phyloP scores from a whole-genome alignment of 2,888 invertebrate species.

The Agrilus cyanescens region DNA sequence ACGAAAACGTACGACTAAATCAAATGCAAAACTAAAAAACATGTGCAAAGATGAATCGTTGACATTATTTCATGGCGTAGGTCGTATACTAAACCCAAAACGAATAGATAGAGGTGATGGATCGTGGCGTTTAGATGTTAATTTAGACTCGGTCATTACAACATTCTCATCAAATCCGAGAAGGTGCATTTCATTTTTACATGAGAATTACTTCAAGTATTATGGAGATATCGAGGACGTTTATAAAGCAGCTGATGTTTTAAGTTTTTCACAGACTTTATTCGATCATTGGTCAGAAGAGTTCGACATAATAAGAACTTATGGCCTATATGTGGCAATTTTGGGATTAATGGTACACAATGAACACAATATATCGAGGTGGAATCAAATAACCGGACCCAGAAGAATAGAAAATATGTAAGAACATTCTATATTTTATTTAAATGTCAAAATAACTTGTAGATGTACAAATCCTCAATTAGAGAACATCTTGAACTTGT shows the following conservation, averaged over 20 bases:
- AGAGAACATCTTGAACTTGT: too few relatives aligned
- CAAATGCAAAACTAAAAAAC: slow-evolving; percentile 26
- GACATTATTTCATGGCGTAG: slow-evolving; percentile 63
- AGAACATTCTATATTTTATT: slow-evolving; percentile 6
- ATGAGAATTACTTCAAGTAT: slow-evolving; percentile 62
- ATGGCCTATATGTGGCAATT: slow-evolving; percentile 51
- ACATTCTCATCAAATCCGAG: slow-evolving; percentile 55
- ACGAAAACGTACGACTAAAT: slow-evolving; percentile 35
- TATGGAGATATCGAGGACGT: slow-evolving; percentile 53
- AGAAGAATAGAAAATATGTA: slow-evolving; percentile 24
- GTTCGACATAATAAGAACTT: slow-evolving; percentile 26
- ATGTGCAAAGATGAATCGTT: slow-evolving; percentile 58
- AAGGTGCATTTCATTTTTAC: slow-evolving; percentile 55
- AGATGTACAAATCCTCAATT: too few relatives aligned
- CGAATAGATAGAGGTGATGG: slow-evolving; percentile 34
- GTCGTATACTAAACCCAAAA: slow-evolving; percentile 68
- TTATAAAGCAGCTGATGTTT: slow-evolving; percentile 46
- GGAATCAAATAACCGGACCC: slow-evolving; percentile 59
- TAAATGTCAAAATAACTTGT: too few relatives aligned
- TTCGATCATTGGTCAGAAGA: slow-evolving; percentile 52
- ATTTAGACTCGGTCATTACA: slow-evolving; percentile 53
- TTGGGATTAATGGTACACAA: slow-evolving; percentile 64
- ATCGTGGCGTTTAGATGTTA: slow-evolving; percentile 43
- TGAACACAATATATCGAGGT: slow-evolving; percentile 52
- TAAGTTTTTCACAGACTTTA: slow-evolving; percentile 61